A percentile compares a stretch with the other conserved stretches of the same genome.
phyloP scores from a whole-genome alignment of 2,797 vertebrate genomes.

The Passerculus sandwichensis region DNA sequence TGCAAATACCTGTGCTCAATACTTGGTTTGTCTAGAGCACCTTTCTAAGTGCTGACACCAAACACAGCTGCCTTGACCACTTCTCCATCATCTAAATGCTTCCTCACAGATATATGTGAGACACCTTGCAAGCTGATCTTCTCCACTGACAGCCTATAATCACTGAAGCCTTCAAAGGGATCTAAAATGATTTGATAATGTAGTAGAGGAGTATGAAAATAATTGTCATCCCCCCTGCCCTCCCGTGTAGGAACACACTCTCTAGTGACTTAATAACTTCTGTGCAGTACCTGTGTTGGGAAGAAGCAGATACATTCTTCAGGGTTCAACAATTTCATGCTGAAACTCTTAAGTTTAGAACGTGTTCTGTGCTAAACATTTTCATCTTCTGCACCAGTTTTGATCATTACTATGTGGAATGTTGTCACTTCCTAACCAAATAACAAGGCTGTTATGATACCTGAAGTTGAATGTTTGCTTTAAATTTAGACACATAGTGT shows the following conservation, averaged over 20 bases:
- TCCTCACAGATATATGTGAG: background rate
- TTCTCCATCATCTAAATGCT: background rate
- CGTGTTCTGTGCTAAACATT: background rate
- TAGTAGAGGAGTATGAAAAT: background rate
- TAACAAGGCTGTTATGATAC: background rate
- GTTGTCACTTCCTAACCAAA: background rate
- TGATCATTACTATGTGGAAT: background rate
- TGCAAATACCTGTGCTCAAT: slow-evolving; percentile 38
- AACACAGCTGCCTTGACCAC: background rate
- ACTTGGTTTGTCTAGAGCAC: background rate
- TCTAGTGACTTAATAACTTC: background rate
- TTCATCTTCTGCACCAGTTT: background rate
- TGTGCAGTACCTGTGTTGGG: background rate
- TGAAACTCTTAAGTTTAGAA: background rate
- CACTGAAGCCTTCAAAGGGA: background rate
- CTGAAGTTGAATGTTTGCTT: background rate
- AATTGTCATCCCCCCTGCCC: background rate
- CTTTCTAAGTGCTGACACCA: background rate
- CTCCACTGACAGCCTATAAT: background rate
- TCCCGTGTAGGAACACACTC: rapidly evolving
- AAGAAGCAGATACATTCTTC: background rate
- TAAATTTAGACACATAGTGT: background rate
- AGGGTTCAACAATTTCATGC: background rate
- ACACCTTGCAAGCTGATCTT: background rate
- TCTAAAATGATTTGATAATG: background rate